Evolutionary conservation across 2,888 invertebrate species (phyloP), one percentile per base, ranked within the genome.

Genomic region (Cecidostiba fungosa): DNA sequence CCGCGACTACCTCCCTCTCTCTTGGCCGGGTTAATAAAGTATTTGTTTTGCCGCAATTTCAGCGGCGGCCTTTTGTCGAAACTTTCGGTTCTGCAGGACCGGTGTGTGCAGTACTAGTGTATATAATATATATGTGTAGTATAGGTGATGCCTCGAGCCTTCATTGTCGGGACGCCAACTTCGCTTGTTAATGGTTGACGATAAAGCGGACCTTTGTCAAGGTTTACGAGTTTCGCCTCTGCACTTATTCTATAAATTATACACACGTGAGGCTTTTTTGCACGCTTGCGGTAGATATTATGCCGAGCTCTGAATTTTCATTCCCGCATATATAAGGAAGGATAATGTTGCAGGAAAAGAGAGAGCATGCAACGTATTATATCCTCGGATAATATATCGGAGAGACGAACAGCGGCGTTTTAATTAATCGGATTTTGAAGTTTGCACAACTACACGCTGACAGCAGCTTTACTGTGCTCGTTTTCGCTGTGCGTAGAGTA

Each of bases 141-240:
- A 16, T n/a, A n/a, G n/a, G n/a, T 3, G 50, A 50, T 50, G 50
- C 50, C 50, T 50, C 50, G 14, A 50, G 70, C 36, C 32, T 43
- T 72, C 36, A 43, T 72, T 72, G 72, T 72, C 72, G 32, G n/a
- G 19, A n/a, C n/a, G n/a, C 39, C n/a, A 39, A 72, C 72, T 72
- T 72, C 39, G n/a, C 72, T 39, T 72, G 72, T 72, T 72, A 72
- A 39, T 72, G 39, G 39, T 72, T 39, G 72, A 72, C 39, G 72
- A 72, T 72, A n/a, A 72, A 72, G n/a, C 39, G 19, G 10, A 39
- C 36, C 72, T 72, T 72, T 72, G 72, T 72, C 72, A 8, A 19
- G 32, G 70, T 32, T 5, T 36, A 6, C 70, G 19, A 70, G 70
- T 36, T 70, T 36, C 10, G 29, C 12, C 3, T 3, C 26, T 14